Base-by-base conservation (phyloP, 2,888 invertebrate species). In the Dynastes hyllus region DNA sequence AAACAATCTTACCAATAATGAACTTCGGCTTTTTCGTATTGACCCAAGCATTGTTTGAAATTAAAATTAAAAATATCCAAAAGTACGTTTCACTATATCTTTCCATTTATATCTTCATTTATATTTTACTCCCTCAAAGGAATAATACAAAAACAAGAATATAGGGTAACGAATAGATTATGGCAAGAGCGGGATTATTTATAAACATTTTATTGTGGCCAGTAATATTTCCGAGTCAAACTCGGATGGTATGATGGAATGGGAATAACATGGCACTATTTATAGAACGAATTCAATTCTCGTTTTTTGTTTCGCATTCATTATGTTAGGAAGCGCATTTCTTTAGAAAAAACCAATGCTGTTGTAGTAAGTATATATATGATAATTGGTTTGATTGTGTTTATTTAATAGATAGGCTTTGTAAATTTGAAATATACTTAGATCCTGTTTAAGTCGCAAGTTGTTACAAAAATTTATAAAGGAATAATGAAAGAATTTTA, bases 181-280 rank as follows among this genome's bases (percentile, higher is more conserved):
- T 67, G 2, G 45, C 45, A 22, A 50, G n/a, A 22, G 16, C 67
- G n/a, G 67, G 13, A 13, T 67, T 67, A 67, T 67, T 67, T 67
- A 67, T 67, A 67, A 67, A 50, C 67, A 50, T 67, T 67, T 67
- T 65, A 65, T 65, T 65, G 65, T 65, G 32, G 13, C 32, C 65
- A 65, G 65, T 65, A 13, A 67, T 27, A 50, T 27, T 67, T 67
- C 67, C 45, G 40, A 67, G 45, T 67, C 50, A 67, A 67, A 45
- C 22, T 13, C n/a, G 27, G 50, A 67, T 67, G 67, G 27, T 40
- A 40, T 16, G 50, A 22, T 45, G 67, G 67, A 67, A 67, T 67
- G 50, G 45, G 22, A 67, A 67, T 67, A 50, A 67, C 67, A 50
- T 45, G 45, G 8, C 50, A 45, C 63, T 63, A 63, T 63, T 63